Conservation (phyloP, 2,797 vertebrate species). For the Labroides dimidiatus region DNA sequence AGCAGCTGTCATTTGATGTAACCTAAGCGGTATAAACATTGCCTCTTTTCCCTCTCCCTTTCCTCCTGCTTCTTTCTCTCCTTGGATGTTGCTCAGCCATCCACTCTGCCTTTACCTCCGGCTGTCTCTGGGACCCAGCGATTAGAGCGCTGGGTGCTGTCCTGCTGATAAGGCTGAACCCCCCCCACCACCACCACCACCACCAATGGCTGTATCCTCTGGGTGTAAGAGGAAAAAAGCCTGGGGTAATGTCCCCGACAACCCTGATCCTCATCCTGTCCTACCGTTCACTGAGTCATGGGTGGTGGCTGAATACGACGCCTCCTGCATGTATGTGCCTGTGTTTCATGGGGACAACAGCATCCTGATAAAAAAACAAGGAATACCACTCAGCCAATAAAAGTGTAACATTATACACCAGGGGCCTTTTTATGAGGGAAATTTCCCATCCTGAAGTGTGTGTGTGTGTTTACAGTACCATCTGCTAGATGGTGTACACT, state of each 20-base stretch:
- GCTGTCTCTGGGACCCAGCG: constrained; percentile 76
- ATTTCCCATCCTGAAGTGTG: constrained; percentile 38
- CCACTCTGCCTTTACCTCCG: constrained; percentile 61
- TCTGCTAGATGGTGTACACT: constrained; percentile 57
- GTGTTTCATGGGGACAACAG: constrained; percentile 54
- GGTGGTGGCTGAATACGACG: constrained; percentile 42
- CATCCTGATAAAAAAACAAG: constrained; percentile 31
- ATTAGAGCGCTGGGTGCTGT: constrained; percentile 81
- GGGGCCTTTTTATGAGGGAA: constrained; percentile 31
- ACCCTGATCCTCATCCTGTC: constrained; percentile 33
- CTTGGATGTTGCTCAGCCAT: constrained; percentile 61
- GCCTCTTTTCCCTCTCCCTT: constrained; percentile 12
- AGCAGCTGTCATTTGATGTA: constrained; percentile 72
- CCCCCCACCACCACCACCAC: constrained; percentile 45
- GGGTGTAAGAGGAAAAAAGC: constrained; percentile 39
- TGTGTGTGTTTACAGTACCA: constrained; percentile 58
- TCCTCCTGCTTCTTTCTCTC: constrained; percentile 22
- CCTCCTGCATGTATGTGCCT: background rate
- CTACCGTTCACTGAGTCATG: constrained; percentile 43
- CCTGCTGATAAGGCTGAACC: constrained; percentile 82
- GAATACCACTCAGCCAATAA: constrained; percentile 31
- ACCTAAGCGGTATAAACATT: constrained; percentile 68
- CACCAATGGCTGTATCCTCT: constrained; percentile 66
- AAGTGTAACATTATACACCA: constrained; percentile 43
- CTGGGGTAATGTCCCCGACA: constrained; percentile 53